Evolutionary conservation across 2,888 invertebrate genomes (phyloP).

Genomic region (Beris morrisii): DNA sequence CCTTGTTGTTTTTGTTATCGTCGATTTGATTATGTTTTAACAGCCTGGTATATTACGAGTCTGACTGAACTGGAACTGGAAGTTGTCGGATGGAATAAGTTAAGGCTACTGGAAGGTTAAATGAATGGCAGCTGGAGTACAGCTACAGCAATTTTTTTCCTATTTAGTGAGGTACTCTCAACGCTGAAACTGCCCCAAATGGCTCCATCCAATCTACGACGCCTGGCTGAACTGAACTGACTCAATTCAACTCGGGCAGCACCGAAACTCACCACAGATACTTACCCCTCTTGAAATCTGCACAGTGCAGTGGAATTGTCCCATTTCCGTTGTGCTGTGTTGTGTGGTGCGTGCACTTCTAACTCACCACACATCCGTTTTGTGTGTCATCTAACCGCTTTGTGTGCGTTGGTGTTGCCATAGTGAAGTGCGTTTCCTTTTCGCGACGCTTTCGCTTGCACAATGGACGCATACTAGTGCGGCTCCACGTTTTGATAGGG

Average conservation of each 20-base stretch:
- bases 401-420: background rate
- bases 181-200: too few species aligned
- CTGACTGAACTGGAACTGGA: background rate
- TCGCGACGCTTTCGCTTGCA: slow-evolving; percentile 8
- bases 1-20: background rate
- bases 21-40: background rate
- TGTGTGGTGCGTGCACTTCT: background rate
- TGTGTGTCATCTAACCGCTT: background rate
- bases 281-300: slow-evolving; percentile 12
- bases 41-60: background rate
- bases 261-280: slow-evolving; percentile 15
- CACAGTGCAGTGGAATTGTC: slow-evolving; percentile 22
- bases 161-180: too few species aligned
- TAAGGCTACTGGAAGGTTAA: too few species aligned
- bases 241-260: too few species aligned
- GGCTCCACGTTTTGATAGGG: too few species aligned
- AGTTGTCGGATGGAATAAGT: too few species aligned
- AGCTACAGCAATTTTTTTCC: too few species aligned
- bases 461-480: background rate
- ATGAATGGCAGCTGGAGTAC: too few species aligned
- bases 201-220: too few species aligned
- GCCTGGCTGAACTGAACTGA: too few species aligned
- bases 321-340: too few species aligned
- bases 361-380: slow-evolving; percentile 23
- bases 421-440: slow-evolving; percentile 8